A percentile compares a stretch with the other conserved stretches of the same genome.
phyloP scores from a whole-genome alignment of 2,888 invertebrate species.

The Euphydryas editha region DNA sequence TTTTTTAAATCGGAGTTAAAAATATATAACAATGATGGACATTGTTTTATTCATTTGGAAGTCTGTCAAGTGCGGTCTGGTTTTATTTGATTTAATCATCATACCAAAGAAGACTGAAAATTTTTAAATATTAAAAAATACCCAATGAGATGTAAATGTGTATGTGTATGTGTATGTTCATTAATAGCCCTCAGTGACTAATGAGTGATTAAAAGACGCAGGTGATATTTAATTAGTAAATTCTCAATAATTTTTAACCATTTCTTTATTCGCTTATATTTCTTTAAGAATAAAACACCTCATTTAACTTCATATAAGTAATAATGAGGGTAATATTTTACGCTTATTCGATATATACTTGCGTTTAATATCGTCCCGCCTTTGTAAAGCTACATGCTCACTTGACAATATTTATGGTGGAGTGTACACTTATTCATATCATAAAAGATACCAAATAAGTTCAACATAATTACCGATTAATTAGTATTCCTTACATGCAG shows the following conservation, averaged over 20 bases:
- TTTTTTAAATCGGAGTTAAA: too few relatives aligned
- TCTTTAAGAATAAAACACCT: too few relatives aligned
- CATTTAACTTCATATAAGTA: not conserved
- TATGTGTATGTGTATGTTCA: not conserved
- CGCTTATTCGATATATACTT: not conserved
- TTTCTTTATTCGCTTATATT: too few relatives aligned
- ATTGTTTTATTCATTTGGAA: too few relatives aligned
- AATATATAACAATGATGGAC: too few relatives aligned
- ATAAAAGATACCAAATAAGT: slow-evolving; percentile 11
- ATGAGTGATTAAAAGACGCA: not conserved
- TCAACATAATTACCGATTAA: not conserved
- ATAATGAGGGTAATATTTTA: not conserved
- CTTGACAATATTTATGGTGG: not conserved
- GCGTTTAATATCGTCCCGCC: not conserved
- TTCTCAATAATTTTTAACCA: not conserved
- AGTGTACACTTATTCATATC: not conserved
- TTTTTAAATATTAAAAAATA: too few relatives aligned
- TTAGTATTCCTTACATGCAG: slow-evolving; percentile 1
- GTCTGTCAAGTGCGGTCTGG: too few relatives aligned
- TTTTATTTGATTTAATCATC: too few relatives aligned
- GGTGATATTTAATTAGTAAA: not conserved
- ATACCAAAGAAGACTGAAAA: too few relatives aligned
- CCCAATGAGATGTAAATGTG: not conserved
- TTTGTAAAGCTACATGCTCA: not conserved
- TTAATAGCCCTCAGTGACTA: not conserved